Evolutionary conservation across 2,113 vertebrate species (phyloP), one percentile per base, ranked within the genome.

Genomic region (Myrmophylax atrothorax): DNA sequence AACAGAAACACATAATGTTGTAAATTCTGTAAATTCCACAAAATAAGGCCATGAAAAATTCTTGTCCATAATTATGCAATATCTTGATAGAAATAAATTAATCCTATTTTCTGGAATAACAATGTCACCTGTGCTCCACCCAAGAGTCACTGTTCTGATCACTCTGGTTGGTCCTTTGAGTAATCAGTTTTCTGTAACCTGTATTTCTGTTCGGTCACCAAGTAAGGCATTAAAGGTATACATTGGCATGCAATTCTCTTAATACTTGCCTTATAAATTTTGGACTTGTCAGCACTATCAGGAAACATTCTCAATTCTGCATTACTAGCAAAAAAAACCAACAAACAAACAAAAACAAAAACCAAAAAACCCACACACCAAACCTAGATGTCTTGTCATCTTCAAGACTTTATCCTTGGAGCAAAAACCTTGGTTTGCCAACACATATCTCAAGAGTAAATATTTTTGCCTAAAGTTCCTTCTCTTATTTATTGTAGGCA

Each of bases 201-300:
- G 28, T 25, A 84, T 92, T 94, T 95, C 82, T 66, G 26, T 53
- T 86, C n/a, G 33, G 42, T 80, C 87, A 77, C 18, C 63, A 93
- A 78, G 29, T 63, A 95, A 94, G 96, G 35, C 80, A 96, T 75
- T 93, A 82, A 40, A 90, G n/a, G 7, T 33, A 66, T 94, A 56
- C 16, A 22, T 14, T 91, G 46, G 20, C 46, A 47, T 84, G 96
- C 96, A 93, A 49, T 58, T 44, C 62, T 80, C 8, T 5, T 60
- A 95, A 82, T 77, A 89, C 44, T 86, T 82, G 19, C 28, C 72
- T 82, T 83, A 38, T 17, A 40, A 67, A 84, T 63, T 91, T 89
- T 44, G 14, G 14, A 35, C 33, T 16, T 58, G 7, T 28, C 35
- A 66, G 26, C 15, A 63, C 42, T 2, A 4, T 85, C 90, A 96